Conservation (phyloP, 2,113 vertebrate genomes). For the Psophia crepitans region DNA sequence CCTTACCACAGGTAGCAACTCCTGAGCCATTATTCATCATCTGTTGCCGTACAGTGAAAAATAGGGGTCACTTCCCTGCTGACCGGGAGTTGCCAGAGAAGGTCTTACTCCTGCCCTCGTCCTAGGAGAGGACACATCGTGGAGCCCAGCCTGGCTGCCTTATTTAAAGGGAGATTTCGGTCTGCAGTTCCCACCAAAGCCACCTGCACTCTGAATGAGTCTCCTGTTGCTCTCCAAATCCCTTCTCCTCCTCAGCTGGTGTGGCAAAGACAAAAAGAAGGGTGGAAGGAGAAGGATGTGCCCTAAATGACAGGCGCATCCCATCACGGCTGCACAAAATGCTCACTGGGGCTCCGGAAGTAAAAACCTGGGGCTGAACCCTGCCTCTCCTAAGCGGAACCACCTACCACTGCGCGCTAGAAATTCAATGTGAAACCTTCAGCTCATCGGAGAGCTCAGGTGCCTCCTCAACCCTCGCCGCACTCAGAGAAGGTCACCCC, state of each 20-base stretch:
- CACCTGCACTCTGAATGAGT: not conserved
- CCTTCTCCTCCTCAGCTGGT: not conserved
- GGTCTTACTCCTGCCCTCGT: not conserved
- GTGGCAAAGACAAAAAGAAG: not conserved
- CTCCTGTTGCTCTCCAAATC: not conserved
- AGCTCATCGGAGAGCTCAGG: not conserved
- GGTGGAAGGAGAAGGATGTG: not conserved
- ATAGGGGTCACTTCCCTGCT: not conserved
- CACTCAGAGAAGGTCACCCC: not conserved
- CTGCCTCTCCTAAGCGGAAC: not conserved
- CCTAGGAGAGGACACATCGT: not conserved
- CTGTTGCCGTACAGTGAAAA: not conserved
- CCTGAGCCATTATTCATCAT: constrained; percentile 1
- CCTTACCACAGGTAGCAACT: not conserved
- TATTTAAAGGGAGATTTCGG: not conserved
- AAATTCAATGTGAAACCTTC: not conserved
- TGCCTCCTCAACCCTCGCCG: not conserved
- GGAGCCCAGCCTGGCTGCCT: not conserved
- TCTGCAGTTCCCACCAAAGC: not conserved
- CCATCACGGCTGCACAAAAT: not conserved
- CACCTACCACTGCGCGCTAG: not conserved
- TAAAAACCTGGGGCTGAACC: not conserved
- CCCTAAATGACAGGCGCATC: not conserved
- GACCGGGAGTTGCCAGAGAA: not conserved
- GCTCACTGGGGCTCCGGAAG: not conserved